phyloP scores from a whole-genome alignment of 2,113 vertebrate species.

The Ceyx margarethae region DNA sequence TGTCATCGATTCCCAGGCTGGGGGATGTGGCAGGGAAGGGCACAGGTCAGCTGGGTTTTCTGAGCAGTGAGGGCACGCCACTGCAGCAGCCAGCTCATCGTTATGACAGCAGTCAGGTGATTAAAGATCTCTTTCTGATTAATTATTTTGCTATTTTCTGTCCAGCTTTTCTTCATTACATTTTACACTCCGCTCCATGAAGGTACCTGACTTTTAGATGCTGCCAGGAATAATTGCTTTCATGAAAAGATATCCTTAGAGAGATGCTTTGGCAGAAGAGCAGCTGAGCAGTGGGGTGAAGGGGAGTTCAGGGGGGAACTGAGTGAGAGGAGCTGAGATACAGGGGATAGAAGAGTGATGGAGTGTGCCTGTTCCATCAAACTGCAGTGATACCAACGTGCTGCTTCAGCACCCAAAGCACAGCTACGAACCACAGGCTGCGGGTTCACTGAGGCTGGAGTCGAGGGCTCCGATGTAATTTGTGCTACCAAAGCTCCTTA shows the following conservation, averaged over 20 bases:
- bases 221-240: neutral
- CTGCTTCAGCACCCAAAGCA: neutral
- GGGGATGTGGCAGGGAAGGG: neutral
- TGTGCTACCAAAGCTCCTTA: slow-evolving; percentile 6
- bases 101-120: neutral
- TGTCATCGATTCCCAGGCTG: neutral
- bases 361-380: neutral
- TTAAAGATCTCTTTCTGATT: neutral
- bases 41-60: neutral
- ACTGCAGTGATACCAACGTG: neutral
- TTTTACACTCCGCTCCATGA: neutral
- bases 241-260: neutral
- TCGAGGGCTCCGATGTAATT: neutral
- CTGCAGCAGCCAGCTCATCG: neutral
- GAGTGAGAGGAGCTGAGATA: neutral
- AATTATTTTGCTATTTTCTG: neutral
- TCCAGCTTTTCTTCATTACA: neutral
- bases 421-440: neutral
- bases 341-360: neutral
- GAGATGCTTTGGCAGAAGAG: neutral
- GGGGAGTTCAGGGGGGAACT: neutral
- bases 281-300: neutral
- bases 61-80: rapidly evolving
- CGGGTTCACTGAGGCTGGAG: neutral
- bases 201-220: neutral